Base-by-base conservation (phyloP, 2,797 vertebrate species). In the Rallus crepitans region DNA sequence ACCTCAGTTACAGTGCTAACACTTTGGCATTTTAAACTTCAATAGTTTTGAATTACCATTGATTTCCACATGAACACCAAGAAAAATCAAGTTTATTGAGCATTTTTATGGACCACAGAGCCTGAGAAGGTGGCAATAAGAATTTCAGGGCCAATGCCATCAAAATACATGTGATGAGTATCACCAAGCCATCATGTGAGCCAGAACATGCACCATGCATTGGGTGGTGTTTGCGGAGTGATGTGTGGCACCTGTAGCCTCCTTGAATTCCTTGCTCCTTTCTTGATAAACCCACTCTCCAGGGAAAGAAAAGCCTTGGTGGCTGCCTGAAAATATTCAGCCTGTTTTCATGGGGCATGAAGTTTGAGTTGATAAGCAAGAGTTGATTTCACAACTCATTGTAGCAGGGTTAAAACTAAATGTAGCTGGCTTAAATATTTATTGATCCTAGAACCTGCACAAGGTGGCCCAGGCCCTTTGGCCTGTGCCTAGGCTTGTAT, bases 171-270 rank as follows among this genome's bases (percentile, higher is more conserved):
- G 10, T 47, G 27, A 25, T 69, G 59, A 50, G 23, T 35, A 39
- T 39, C 55, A 56, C 30, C 42, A 14, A 48, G 28, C 3, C 18
- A 4, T 23, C 24, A 7, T 7, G 4, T 59, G 73, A 87, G 53
- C 8, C 64, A 52, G 35, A 63, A 72, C 21, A 7, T 8, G 14
- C 9, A 14, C 27, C 42, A 5, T 15, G 5, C 27, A 3, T 7
- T 35, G 31, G n/a, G 30, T 39, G 68, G 4, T 35, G 24, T 30
- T 85, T 68, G 27, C 33, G 30, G 45, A 52, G 28, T 7, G 35
- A 31, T 28, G 16, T 31, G 64, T 20, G 13, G 27, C 40, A 79
- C 25, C 30, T 0, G 0, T 4, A 66, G 27, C 23, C 23, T 53
- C 45, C 33, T 27, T 6, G 19, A 87, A 53, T 60, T 73, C 40